Conservation (phyloP, 2,888 invertebrate genomes). For the Leuctra nigra region DNA sequence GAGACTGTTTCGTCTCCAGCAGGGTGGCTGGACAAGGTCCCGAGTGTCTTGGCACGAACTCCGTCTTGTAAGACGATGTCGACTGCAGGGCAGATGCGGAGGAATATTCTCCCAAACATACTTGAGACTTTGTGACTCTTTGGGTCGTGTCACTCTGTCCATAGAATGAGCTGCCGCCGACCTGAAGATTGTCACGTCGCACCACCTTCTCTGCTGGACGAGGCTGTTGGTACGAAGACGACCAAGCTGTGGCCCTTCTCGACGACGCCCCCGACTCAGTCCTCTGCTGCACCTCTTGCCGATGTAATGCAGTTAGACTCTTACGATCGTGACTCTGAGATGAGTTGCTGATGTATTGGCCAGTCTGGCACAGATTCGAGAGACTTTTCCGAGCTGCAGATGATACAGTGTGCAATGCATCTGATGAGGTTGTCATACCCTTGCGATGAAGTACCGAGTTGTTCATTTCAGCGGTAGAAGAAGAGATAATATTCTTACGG, state of each 20-base stretch:
- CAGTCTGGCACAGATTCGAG: conserved; percentile 67
- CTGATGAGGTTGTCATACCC: conserved; percentile 58
- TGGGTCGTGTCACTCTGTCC: conserved; percentile 57
- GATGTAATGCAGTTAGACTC: conserved; percentile 72
- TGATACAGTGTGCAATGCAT: conserved; percentile 61
- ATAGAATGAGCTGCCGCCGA: conserved; percentile 59
- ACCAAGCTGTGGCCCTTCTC: conserved; percentile 49
- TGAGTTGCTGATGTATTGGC: conserved; percentile 58
- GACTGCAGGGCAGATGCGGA: conserved; percentile 44
- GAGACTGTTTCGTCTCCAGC: conserved; percentile 60
- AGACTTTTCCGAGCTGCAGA: conserved; percentile 76
- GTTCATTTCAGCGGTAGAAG: conserved; percentile 61
- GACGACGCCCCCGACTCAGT: conserved; percentile 36
- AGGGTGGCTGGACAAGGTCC: conserved; percentile 77
- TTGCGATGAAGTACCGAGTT: conserved; percentile 76
- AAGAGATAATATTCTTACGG: conserved; percentile 63
- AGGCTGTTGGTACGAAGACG: conserved; percentile 41
- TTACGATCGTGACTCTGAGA: conserved; percentile 63
- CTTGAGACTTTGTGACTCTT: conserved; percentile 45
- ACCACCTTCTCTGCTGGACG: conserved; percentile 57
- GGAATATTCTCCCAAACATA: conserved; percentile 59
- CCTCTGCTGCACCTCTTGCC: conserved; percentile 44
- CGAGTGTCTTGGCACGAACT: conserved; percentile 61
- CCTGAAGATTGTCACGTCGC: conserved; percentile 58
- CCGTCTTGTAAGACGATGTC: conserved; percentile 64